Evolutionary conservation across 2,888 invertebrate species (phyloP), one percentile per base, ranked within the genome.

Genomic region (Folsomia manolachei): DNA sequence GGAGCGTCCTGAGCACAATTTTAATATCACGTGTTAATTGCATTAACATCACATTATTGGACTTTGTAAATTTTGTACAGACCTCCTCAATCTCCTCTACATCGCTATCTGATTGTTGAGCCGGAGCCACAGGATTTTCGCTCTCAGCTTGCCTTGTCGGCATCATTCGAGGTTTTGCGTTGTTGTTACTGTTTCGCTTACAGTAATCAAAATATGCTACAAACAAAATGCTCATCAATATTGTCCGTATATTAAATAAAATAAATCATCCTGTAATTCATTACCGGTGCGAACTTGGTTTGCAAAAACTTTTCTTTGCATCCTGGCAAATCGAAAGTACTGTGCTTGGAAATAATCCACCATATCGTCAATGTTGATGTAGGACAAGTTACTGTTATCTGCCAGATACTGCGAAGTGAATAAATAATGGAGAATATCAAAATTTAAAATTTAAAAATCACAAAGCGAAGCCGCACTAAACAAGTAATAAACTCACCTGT

Each of bases 341-440:
- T 88, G 88, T 81, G 87, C 88, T 85, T 91, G 91, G 69, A 94
- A 86, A 81, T 89, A 88, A 83, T 91, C 90, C 81, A 93, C 91
- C 91, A 94, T 93, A 82, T 90, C 89, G 82, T 90, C 89, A 72
- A 93, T 90, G 86, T 94, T 92, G 78, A 94, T 88, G 83, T 90
- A 91, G 7, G 90, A 90, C 84, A 91, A 90, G 81, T 91, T 90
- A 75, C 90, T 90, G 85, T 93, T 91, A 81, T 90, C 90, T 78
- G 91, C 91, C 81, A 94, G 87, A 83, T 93, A 93, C 88, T 91
- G 81, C 19, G 71, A n/a, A n/a, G n/a, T n/a, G n/a, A n/a, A n/a
- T n/a, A n/a, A n/a, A n/a, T n/a, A n/a, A n/a, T n/a, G n/a, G n/a
- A n/a, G n/a, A n/a, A n/a, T n/a, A n/a, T n/a, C n/a, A n/a, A n/a